These are phyloP conservation scores for Muscidifurax raptorellus DNA, from an alignment of 1,140 invertebrate species.

Conservation along the genomic window DNA sequence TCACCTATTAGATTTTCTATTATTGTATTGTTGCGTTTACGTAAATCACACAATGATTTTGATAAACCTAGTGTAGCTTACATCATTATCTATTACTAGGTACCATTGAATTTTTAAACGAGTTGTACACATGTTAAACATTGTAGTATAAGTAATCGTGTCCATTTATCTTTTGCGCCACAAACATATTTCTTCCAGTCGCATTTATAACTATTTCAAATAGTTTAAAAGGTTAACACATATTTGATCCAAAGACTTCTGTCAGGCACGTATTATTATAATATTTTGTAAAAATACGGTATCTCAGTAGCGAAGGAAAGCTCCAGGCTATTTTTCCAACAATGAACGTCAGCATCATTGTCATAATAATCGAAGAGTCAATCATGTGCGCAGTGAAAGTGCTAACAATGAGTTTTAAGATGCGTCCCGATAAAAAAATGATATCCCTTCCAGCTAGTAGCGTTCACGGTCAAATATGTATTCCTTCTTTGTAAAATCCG, in stretches of 20 bases:
- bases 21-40: background rate
- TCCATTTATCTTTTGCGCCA: too few relatives aligned
- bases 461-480: too few relatives aligned
- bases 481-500: too few relatives aligned
- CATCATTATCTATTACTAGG: background rate
- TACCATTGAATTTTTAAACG: background rate
- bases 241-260: too few relatives aligned
- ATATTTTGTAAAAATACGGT: background rate
- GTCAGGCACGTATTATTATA: background rate
- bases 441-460: background rate
- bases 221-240: too few relatives aligned
- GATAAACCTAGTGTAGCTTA: background rate
- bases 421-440: background rate
- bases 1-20: background rate
- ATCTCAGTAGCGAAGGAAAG: background rate
- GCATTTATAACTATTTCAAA: too few relatives aligned
- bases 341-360: background rate
- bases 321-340: background rate
- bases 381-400: slow-evolving; percentile 2
- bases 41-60: background rate
- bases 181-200: too few relatives aligned
- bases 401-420: slow-evolving; percentile 6
- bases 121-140: too few relatives aligned
- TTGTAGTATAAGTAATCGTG: too few relatives aligned
- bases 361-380: slow-evolving; percentile 2